Percentiles rank a stretch among this genome's conserved stretches.
Conservation (phyloP, 2,888 invertebrate genomes). For the Venusia cambrica region DNA sequence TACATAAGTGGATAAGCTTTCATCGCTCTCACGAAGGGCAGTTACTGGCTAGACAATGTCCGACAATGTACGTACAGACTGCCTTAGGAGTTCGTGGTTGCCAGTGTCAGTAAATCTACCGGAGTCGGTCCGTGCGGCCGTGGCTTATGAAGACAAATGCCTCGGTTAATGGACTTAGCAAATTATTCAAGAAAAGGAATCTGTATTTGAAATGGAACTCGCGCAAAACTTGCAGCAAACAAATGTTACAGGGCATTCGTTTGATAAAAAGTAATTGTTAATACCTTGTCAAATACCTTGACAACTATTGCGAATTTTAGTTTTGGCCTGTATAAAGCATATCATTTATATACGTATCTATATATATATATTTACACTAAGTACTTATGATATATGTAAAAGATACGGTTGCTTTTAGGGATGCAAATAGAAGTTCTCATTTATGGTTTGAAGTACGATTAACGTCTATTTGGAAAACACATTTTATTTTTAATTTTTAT, state of each 20-base stretch:
- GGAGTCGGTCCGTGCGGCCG: constrained; percentile 15
- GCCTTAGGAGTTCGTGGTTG: constrained; percentile 20
- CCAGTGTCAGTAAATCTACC: constrained; percentile 20
- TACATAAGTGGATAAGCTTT: too few relatives aligned
- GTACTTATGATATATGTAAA: too few relatives aligned
- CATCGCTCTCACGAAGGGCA: too few relatives aligned
- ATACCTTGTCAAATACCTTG: not conserved
- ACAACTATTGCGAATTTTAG: too few relatives aligned
- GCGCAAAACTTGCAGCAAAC: not conserved
- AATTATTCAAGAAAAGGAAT: constrained; percentile 34
- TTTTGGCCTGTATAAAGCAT: too few relatives aligned
- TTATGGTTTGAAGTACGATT: too few relatives aligned
- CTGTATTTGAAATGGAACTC: constrained; percentile 20
- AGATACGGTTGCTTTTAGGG: too few relatives aligned
- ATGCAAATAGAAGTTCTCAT: too few relatives aligned
- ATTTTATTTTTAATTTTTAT: too few relatives aligned
- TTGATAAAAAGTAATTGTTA: not conserved
- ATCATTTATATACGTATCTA: too few relatives aligned
- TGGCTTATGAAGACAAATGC: constrained; percentile 32
- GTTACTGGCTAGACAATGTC: constrained; percentile 1
- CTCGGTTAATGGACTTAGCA: constrained; percentile 32
- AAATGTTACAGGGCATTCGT: not conserved
- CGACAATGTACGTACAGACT: constrained; percentile 15
- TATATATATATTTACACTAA: too few relatives aligned
- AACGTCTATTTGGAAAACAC: too few relatives aligned